Conservation (phyloP, 2,888 invertebrate species). For the Athalia circularis region DNA sequence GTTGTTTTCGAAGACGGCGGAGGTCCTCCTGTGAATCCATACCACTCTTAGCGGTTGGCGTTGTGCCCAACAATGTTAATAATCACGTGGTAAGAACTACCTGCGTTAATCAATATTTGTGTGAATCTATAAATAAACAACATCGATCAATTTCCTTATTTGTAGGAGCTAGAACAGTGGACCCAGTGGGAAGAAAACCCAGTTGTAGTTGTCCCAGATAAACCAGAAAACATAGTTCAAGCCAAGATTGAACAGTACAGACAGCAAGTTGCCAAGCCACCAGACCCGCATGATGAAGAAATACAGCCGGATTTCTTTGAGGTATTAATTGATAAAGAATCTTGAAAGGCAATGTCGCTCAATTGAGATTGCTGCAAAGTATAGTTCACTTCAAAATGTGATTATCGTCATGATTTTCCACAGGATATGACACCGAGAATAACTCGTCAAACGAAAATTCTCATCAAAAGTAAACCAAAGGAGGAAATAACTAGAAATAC, state of each 20-base stretch:
- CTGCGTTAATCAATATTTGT: too few species aligned
- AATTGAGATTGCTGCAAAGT: too few species aligned
- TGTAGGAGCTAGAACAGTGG: constrained; percentile 75
- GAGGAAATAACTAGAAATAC: constrained; percentile 65
- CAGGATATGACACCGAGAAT: constrained; percentile 80
- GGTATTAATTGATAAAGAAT: constrained; percentile 62
- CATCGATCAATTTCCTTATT: constrained; percentile 29
- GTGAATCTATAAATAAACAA: constrained; percentile 38
- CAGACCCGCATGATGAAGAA: constrained; percentile 72
- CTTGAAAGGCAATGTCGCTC: not conserved
- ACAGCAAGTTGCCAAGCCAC: constrained; percentile 75
- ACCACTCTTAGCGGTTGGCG: constrained; percentile 77
- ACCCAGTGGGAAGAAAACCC: constrained; percentile 79
- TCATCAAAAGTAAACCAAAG: constrained; percentile 72
- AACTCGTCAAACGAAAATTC: constrained; percentile 77
- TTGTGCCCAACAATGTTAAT: constrained; percentile 72
- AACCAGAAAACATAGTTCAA: constrained; percentile 75
- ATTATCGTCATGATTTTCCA: constrained; percentile 44
- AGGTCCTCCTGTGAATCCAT: constrained; percentile 76
- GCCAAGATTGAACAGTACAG: constrained; percentile 81
- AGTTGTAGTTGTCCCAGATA: constrained; percentile 68
- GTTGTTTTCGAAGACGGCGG: constrained; percentile 78
- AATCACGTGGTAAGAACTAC: constrained; percentile 51
- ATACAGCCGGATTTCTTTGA: constrained; percentile 77
- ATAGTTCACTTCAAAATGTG: not conserved